A percentile compares a stretch with the other conserved stretches of the same genome.
phyloP scores from a whole-genome alignment of 2,888 invertebrate genomes.

The Chorisops tibialis region DNA sequence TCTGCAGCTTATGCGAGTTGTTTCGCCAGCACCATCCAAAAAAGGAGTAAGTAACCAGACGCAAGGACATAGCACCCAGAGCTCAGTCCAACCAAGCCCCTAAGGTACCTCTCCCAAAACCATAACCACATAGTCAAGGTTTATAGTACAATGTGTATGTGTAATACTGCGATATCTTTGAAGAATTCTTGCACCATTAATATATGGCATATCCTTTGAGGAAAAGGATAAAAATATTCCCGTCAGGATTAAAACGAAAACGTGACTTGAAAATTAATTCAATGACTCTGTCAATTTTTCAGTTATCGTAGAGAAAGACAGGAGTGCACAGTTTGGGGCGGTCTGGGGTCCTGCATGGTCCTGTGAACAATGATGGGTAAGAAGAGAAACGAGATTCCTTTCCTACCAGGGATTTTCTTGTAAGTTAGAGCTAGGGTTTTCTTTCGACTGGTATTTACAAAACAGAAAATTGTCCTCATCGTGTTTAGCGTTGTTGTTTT shows the following conservation, averaged over 20 bases:
- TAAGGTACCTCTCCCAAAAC: constrained; percentile 17
- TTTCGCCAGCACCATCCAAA: background rate
- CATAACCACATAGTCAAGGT: constrained; percentile 7
- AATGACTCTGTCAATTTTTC: constrained; percentile 38
- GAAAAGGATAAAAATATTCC: constrained; percentile 41
- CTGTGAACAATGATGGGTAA: too few relatives aligned
- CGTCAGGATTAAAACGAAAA: constrained; percentile 53
- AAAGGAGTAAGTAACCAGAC: background rate
- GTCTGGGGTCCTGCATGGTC: constrained; percentile 12
- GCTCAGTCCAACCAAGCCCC: constrained; percentile 17
- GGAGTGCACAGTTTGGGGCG: too few relatives aligned
- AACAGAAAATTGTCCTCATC: constrained; percentile 15
- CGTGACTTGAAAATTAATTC: constrained; percentile 50
- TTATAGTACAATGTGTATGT: too few relatives aligned
- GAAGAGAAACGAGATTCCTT: background rate
- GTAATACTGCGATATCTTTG: background rate
- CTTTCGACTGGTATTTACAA: constrained; percentile 17
- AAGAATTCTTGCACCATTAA: constrained; percentile 2
- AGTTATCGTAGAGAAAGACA: constrained; percentile 30
- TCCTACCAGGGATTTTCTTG: background rate
- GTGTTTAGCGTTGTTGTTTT: background rate
- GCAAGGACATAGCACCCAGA: constrained; percentile 10
- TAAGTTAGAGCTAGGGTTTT: background rate
- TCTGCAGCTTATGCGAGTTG: constrained; percentile 5
- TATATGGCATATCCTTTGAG: background rate